Evolutionary conservation across 1,140 invertebrate genomes (phyloP), one percentile per base, ranked within the genome.

Genomic region (Akabosia matsudoensis): DNA sequence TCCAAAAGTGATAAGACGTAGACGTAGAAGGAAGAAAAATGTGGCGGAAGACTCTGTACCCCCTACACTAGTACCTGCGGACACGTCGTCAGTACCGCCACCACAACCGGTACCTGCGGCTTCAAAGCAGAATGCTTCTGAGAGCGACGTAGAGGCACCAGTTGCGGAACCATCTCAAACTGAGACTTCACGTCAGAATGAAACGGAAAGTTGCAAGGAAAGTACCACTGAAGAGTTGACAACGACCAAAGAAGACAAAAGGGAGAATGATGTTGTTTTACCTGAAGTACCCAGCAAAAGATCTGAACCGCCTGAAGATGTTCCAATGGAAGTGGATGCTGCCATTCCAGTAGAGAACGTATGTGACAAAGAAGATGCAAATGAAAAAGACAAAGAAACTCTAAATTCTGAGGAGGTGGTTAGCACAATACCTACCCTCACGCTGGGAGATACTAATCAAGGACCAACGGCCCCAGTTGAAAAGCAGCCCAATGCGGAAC

Each of bases 1-100:
- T 72, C 70, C 70, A 2, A 72, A 72, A 31, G 28, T 67, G 10
- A 72, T 72, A n/a, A 34, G 45, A 18, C n/a, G 33, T 10, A 72
- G 37, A 37, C 34, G 22, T 26, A 72, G 33, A 24, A 13, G 37
- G 7, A 72, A 72, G 33, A 72, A 72, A 28, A 45, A 22, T 45
- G 33, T 45, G 67, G 2, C 16, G 10, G 67, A 31, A 70, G 10
- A n/a, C n/a, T n/a, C n/a, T n/a, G n/a, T n/a, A n/a, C n/a, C n/a
- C n/a, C n/a, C n/a, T n/a, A n/a, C n/a, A n/a, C n/a, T n/a, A n/a
- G n/a, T n/a, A n/a, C n/a, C n/a, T n/a, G n/a, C n/a, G n/a, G n/a
- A n/a, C n/a, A n/a, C n/a, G n/a, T n/a, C n/a, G n/a, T n/a, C n/a
- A n/a, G n/a, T n/a, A n/a, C n/a, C n/a, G n/a, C n/a, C n/a, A n/a